A percentile compares a stretch with the other conserved stretches of the same genome.
Conservation (phyloP, 2,888 invertebrate species). For the Phengaris alcon region DNA sequence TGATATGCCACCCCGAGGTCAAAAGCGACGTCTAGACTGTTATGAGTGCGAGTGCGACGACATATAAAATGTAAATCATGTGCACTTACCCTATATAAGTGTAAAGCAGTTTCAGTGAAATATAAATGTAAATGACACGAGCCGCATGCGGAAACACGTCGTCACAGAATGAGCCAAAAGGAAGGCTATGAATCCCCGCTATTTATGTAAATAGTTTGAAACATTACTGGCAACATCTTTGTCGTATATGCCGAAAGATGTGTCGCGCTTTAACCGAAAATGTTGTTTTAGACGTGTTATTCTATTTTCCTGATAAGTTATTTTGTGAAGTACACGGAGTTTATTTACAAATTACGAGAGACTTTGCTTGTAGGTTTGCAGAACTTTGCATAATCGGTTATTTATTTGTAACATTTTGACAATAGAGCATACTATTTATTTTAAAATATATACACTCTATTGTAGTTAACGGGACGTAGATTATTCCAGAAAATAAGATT, state of each 20-base stretch:
- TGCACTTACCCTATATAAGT: slow-evolving; percentile 12
- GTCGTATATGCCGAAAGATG: not conserved
- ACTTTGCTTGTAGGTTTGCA: not conserved
- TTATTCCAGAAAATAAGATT: not conserved
- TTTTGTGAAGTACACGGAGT: not conserved
- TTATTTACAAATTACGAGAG: not conserved
- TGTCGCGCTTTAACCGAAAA: slow-evolving; percentile 15
- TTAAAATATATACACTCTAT: no score
- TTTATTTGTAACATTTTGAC: no score
- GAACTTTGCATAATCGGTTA: no score
- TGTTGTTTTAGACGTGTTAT: slow-evolving; percentile 10
- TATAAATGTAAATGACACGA: slow-evolving; percentile 16
- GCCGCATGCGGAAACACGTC: slow-evolving; percentile 12
- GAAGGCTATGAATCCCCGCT: slow-evolving; percentile 16
- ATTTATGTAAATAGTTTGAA: slow-evolving; percentile 24
- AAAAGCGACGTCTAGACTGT: not conserved
- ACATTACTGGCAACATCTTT: slow-evolving; percentile 8
- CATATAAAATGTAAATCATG: not conserved
- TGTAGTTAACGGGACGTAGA: not conserved
- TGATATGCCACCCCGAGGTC: slow-evolving; percentile 5
- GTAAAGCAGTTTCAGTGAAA: slow-evolving; percentile 20
- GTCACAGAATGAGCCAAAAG: slow-evolving; percentile 16
- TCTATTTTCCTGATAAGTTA: not conserved
- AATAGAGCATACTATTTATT: no score
- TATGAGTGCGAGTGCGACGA: not conserved